Percentiles rank a stretch among this genome's conserved stretches.
phyloP scores from a whole-genome alignment of 2,888 invertebrate genomes.

The Achlya flavicornis region DNA sequence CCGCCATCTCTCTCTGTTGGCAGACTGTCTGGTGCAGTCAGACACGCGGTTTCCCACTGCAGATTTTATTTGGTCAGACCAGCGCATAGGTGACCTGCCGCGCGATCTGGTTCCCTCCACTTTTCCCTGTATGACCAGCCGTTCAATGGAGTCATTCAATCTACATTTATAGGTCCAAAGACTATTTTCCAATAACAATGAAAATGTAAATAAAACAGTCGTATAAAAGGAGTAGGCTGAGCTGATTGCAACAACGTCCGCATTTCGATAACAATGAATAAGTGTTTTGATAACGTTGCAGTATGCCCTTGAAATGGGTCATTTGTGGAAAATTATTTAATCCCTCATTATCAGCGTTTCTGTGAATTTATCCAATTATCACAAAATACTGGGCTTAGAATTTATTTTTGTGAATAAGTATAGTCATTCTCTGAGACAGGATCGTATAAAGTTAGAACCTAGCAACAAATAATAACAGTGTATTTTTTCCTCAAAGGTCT shows the following conservation, averaged over 20 bases:
- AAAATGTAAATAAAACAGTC: not conserved
- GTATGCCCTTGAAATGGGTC: not conserved
- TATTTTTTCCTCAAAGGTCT: not conserved
- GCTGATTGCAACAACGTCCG: not conserved
- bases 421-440: too few species aligned
- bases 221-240: not conserved
- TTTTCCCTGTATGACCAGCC: too few species aligned
- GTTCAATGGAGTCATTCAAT: too few species aligned
- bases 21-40: too few species aligned
- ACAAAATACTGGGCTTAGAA: not conserved
- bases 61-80: too few species aligned
- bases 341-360: not conserved
- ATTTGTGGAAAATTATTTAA: not conserved
- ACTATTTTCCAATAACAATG: not conserved
- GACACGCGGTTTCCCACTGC: too few species aligned
- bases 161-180: not conserved
- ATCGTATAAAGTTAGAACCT: too few species aligned
- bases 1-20: too few species aligned
- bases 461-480: not conserved
- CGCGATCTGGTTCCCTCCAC: too few species aligned
- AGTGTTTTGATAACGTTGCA: conserved; percentile 1
- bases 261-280: not conserved
- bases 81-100: too few species aligned
- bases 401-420: not conserved
- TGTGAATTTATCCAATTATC: not conserved